Evolutionary conservation across 2,888 invertebrate genomes (phyloP).

Genomic region (Neelides folsomi): DNA sequence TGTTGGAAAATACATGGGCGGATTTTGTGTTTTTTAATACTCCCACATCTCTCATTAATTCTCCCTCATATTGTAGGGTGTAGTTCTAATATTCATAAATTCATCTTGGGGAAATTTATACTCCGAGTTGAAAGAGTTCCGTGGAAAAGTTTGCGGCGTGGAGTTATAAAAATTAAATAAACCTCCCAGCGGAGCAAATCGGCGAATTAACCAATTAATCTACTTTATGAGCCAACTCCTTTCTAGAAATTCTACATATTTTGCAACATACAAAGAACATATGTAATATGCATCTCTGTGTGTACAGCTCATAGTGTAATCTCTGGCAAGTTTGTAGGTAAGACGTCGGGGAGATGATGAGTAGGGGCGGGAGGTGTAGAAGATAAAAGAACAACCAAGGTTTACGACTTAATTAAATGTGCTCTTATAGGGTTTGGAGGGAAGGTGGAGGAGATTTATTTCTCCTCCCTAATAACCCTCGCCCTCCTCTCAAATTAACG

Average conservation of each 20-base stretch:
- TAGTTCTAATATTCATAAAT: too few species aligned
- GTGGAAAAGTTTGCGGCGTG: neutral
- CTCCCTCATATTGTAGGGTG: too few species aligned
- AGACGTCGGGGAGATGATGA: neutral
- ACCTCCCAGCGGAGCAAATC: conserved; percentile 5
- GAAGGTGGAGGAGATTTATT: too few species aligned
- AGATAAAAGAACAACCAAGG: neutral
- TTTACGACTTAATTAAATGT: conserved; percentile 15
- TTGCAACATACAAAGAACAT: neutral
- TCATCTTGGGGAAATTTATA: too few species aligned
- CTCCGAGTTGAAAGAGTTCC: too few species aligned
- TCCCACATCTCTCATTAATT: too few species aligned
- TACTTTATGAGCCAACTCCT: conserved; percentile 4
- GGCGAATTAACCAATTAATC: conserved; percentile 10
- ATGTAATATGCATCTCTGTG: neutral
- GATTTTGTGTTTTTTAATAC: too few species aligned
- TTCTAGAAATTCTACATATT: neutral
- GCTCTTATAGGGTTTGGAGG: conserved; percentile 4
- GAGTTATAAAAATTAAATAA: conserved; percentile 10
- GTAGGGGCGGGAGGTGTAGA: neutral
- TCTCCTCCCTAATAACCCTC: too few species aligned
- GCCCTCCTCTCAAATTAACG: too few species aligned
- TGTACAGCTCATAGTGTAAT: neutral
- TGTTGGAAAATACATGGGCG: too few species aligned
- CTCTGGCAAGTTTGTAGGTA: neutral